Evolutionary conservation across 2,113 vertebrate species (phyloP).

Genomic region (Prinia subflava): DNA sequence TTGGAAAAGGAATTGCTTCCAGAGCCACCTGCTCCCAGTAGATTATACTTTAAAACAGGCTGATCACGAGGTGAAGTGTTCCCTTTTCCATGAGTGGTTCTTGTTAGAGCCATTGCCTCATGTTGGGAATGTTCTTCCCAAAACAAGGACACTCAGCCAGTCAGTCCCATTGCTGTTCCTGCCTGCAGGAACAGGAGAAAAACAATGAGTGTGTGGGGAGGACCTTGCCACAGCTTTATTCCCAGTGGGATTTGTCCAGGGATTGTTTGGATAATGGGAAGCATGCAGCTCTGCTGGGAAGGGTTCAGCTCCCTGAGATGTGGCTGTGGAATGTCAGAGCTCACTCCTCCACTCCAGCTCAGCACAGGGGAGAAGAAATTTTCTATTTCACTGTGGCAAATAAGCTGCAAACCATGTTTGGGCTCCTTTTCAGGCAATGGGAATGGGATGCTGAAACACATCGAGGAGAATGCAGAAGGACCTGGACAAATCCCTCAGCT

Average conservation of each 20-base stretch:
- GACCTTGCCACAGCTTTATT: neutral
- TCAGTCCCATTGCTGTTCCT: neutral
- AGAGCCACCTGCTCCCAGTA: neutral
- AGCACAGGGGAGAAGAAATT: neutral
- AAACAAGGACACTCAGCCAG: neutral
- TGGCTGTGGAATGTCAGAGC: neutral
- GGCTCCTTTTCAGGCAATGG: conserved; percentile 73
- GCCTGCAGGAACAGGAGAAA: neutral
- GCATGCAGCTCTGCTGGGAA: neutral
- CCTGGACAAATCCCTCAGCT: conserved; percentile 77
- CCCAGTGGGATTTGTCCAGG: neutral
- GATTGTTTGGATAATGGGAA: neutral
- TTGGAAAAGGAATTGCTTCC: neutral
- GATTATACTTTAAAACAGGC: neutral
- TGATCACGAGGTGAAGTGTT: neutral
- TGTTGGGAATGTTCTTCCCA: neutral
- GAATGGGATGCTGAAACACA: conserved; percentile 78
- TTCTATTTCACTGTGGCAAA: neutral
- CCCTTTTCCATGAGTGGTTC: neutral
- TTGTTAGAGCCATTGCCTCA: rapidly evolving
- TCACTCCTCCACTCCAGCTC: neutral
- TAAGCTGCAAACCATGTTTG: neutral
- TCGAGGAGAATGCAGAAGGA: conserved; percentile 76
- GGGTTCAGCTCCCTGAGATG: neutral
- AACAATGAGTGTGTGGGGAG: neutral